Percentiles rank a stretch among this genome's conserved stretches.
Conservation (phyloP, 37 sponge, comb jelly and placozoan genomes). For the Beroe ovata region DNA sequence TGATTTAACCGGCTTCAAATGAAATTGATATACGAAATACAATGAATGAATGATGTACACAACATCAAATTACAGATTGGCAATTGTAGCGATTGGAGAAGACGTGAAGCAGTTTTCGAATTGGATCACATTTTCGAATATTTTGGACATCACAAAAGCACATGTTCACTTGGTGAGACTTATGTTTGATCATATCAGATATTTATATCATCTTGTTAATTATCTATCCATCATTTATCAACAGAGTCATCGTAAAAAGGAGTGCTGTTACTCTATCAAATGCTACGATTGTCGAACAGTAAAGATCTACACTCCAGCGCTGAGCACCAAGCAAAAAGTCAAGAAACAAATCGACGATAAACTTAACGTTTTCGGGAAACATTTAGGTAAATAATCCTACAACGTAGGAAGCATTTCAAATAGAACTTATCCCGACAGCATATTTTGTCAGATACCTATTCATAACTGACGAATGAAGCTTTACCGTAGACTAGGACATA, state of each 20-base stretch:
- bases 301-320: constrained; percentile 1
- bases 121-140: constrained; percentile 14
- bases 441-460: too few relatives aligned
- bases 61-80: background rate
- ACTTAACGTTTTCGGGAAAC: constrained; percentile 8
- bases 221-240: too few relatives aligned
- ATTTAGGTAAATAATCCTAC: background rate
- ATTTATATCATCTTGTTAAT: too few relatives aligned
- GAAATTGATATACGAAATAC: too few relatives aligned
- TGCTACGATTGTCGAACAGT: constrained; percentile 12
- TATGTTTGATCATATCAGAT: too few relatives aligned
- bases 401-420: too few relatives aligned
- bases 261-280: constrained; percentile 4
- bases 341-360: constrained; percentile 7
- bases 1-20: too few relatives aligned
- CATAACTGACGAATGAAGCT: too few relatives aligned
- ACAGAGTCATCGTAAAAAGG: background rate
- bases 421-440: too few relatives aligned
- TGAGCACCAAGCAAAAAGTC: background rate
- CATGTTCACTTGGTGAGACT: constrained; percentile 1
- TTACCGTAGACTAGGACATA: too few relatives aligned
- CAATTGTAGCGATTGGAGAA: background rate
- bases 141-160: background rate
- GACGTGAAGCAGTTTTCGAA: background rate
- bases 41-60: too few relatives aligned